phyloP scores from a whole-genome alignment of 2,888 invertebrate species.

The Amphipyra berbera region DNA sequence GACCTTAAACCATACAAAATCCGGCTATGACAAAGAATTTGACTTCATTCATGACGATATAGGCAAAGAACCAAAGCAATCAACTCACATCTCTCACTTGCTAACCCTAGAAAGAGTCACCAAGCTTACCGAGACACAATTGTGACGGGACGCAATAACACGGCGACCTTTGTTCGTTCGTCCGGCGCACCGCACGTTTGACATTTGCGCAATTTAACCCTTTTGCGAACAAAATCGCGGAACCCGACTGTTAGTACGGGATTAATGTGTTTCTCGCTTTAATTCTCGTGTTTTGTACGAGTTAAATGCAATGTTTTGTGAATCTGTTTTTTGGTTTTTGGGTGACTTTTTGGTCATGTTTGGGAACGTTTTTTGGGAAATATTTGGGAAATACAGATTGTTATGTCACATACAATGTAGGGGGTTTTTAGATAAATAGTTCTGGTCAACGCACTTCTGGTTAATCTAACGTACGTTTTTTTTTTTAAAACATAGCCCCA shows the following conservation, averaged over 20 bases:
- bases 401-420: too few species aligned
- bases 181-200: conserved; percentile 59
- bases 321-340: not conserved
- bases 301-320: conserved; percentile 1
- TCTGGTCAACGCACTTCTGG: too few species aligned
- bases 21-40: too few species aligned
- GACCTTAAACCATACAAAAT: too few species aligned
- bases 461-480: too few species aligned
- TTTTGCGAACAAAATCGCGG: conserved; percentile 57
- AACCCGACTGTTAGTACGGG: conserved; percentile 45
- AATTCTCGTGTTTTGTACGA: conserved; percentile 24
- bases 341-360: not conserved
- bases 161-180: conserved; percentile 64
- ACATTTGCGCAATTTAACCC: conserved; percentile 73
- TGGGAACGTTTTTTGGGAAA: not conserved
- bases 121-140: conserved; percentile 31
- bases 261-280: conserved; percentile 55
- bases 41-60: too few species aligned
- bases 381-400: too few species aligned
- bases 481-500: too few species aligned
- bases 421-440: too few species aligned
- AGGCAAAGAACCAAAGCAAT: conserved; percentile 5
- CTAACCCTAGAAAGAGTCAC: conserved; percentile 32
- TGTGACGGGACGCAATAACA: conserved; percentile 56
- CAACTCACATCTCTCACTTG: conserved; percentile 3